Evolutionary conservation across 2,797 vertebrate species (phyloP).

Genomic region (Setipinna tenuifilis): DNA sequence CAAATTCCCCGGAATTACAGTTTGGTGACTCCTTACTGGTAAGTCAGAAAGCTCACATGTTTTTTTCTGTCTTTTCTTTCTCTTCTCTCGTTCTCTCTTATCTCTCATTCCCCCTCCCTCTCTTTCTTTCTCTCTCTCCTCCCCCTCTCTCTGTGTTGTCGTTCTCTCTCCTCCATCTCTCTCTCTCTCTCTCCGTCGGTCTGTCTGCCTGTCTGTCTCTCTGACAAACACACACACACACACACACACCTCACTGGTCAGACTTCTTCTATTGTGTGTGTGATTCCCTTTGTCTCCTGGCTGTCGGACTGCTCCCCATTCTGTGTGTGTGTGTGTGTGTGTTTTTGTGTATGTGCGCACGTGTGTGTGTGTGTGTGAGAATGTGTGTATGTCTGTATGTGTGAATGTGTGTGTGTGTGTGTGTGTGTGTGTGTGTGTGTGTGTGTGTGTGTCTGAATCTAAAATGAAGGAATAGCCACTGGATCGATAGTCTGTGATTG

Average conservation of each 20-base stretch:
- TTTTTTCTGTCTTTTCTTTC: background rate
- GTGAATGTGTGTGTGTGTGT: constrained; percentile 24
- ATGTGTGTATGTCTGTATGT: constrained; percentile 28
- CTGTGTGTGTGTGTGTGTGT: constrained; percentile 39
- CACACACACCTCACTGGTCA: constrained; percentile 17
- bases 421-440: constrained; percentile 31
- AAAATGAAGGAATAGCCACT: constrained; percentile 20
- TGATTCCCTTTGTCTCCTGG: constrained; percentile 64
- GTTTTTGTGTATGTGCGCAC: constrained; percentile 36
- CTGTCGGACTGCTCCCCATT: constrained; percentile 29
- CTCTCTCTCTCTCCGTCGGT: too few species aligned
- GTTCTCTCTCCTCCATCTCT: background rate
- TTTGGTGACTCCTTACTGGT: constrained; percentile 45
- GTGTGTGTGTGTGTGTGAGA: constrained; percentile 41
- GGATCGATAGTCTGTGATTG: constrained; percentile 12
- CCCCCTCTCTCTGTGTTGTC: background rate
- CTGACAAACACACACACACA: background rate
- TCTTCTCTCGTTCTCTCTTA: constrained; percentile 14
- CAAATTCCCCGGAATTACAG: constrained; percentile 44
- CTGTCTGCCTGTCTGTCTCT: background rate
- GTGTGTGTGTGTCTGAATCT: constrained; percentile 21
- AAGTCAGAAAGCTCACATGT: constrained; percentile 37
- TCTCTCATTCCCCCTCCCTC: background rate
- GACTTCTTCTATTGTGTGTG: constrained; percentile 53
- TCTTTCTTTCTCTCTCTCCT: background rate